Evolutionary conservation across 1,140 invertebrate species (phyloP).

Genomic region (Drosophila nigromelanica): DNA sequence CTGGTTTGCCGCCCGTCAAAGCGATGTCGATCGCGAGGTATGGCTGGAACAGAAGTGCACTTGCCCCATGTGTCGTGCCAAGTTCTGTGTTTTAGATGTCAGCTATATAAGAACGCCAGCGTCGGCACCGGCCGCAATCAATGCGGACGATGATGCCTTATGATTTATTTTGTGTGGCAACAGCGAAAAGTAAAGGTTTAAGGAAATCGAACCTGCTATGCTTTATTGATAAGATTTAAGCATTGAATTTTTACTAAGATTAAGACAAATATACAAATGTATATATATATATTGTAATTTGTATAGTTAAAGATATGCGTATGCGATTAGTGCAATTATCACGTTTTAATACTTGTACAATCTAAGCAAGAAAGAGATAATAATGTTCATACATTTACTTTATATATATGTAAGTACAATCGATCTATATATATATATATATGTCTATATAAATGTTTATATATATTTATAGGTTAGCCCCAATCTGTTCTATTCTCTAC

Average conservation of each 20-base stretch:
- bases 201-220: slow-evolving; percentile 52
- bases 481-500: slow-evolving; percentile 40
- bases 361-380: slow-evolving; percentile 65
- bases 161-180: slow-evolving; percentile 46
- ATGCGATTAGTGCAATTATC: slow-evolving; percentile 69
- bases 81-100: slow-evolving; percentile 95
- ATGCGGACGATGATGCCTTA: slow-evolving; percentile 27
- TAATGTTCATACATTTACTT: slow-evolving; percentile 45
- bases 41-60: slow-evolving; percentile 95
- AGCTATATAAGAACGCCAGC: slow-evolving; percentile 74
- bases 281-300: slow-evolving; percentile 32
- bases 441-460: slow-evolving; percentile 24
- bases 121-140: background rate
- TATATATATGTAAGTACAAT: slow-evolving; percentile 47
- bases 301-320: slow-evolving; percentile 59
- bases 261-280: slow-evolving; percentile 47
- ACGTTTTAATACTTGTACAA: slow-evolving; percentile 78
- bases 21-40: slow-evolving; percentile 88
- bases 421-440: slow-evolving; percentile 38
- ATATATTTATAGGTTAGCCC: slow-evolving; percentile 30
- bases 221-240: slow-evolving; percentile 67
- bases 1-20: slow-evolving; percentile 95
- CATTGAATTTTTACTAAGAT: slow-evolving; percentile 52
- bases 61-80: slow-evolving; percentile 94
- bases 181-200: slow-evolving; percentile 23